Percentiles rank a stretch among this genome's conserved stretches.
Conservation (phyloP, 2,113 vertebrate species). For the Trematocara marginatum region DNA sequence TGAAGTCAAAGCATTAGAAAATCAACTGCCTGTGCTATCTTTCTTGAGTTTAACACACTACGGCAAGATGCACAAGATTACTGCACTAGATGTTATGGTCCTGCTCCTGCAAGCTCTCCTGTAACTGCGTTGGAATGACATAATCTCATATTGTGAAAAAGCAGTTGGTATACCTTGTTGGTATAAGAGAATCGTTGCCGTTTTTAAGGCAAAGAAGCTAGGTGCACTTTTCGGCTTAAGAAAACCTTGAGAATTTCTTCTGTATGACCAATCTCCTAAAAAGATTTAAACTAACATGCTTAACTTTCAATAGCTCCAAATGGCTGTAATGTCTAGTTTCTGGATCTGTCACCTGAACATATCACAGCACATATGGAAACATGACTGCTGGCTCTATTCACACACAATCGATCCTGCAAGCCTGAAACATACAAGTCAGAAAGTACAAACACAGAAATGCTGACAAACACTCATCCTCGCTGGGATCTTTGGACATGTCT, state of each 20-base stretch:
- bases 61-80: neutral
- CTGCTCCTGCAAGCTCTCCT: neutral
- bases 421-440: neutral
- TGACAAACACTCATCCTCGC: neutral
- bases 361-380: neutral
- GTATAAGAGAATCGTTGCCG: neutral
- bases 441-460: neutral
- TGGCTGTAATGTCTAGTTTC: neutral
- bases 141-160: neutral
- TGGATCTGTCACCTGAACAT: neutral
- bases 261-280: neutral
- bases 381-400: neutral
- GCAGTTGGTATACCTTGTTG: neutral
- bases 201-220: neutral
- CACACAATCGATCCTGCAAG: neutral
- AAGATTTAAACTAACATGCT: neutral
- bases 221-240: neutral
- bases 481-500: conserved; percentile 29
- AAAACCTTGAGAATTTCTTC: neutral
- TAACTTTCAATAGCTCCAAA: neutral
- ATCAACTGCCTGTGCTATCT: neutral
- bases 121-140: neutral
- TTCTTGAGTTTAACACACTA: neutral
- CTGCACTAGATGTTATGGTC: neutral
- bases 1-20: neutral